Evolutionary conservation across 1,140 invertebrate genomes (phyloP).

Genomic region (Rhagoletis zephyria): DNA sequence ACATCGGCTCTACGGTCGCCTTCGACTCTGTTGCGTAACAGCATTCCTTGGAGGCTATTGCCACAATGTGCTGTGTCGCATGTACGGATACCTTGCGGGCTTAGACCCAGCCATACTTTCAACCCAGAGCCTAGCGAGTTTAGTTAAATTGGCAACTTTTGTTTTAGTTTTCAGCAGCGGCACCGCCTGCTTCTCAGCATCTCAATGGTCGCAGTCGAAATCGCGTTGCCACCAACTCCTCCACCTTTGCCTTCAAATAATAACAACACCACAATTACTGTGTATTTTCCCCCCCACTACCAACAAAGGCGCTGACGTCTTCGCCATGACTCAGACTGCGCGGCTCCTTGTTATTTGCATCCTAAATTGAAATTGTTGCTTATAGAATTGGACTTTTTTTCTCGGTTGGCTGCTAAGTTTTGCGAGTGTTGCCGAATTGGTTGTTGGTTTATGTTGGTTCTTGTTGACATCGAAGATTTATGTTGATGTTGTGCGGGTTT

Average conservation of each 20-base stretch:
- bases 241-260: neutral
- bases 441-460: neutral
- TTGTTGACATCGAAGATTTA: neutral
- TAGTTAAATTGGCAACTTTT: slow-evolving; percentile 22
- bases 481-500: neutral
- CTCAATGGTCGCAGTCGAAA: too few relatives aligned
- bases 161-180: slow-evolving; percentile 5
- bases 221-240: neutral
- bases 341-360: slow-evolving; percentile 3
- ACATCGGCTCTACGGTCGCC: neutral
- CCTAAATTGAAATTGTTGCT: neutral
- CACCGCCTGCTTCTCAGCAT: neutral
- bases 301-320: neutral
- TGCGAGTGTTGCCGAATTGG: neutral
- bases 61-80: neutral
- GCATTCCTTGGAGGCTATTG: neutral
- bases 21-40: neutral
- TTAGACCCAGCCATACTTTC: too few relatives aligned
- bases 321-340: neutral
- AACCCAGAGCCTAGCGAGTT: neutral
- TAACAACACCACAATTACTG: neutral
- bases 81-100: too few relatives aligned
- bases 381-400: neutral
- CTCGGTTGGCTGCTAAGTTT: neutral
- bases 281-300: neutral